phyloP scores from a whole-genome alignment of 2,888 invertebrate genomes.

The Hydrotaea diabolus region DNA sequence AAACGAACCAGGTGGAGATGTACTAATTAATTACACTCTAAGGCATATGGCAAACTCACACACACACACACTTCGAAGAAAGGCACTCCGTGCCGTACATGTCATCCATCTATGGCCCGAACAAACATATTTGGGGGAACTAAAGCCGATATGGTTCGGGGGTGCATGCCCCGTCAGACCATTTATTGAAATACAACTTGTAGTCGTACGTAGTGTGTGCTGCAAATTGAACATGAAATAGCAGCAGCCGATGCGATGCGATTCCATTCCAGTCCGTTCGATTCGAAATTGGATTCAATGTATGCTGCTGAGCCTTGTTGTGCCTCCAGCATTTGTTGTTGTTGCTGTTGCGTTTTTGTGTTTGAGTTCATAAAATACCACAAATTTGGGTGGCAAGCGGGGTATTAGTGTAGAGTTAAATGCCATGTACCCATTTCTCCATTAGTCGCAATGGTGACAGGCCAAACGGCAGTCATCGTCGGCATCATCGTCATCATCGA shows the following conservation, averaged over 20 bases:
- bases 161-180: not conserved
- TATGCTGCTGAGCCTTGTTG: not conserved
- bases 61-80: slow-evolving; percentile 37
- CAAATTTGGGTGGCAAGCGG: slow-evolving; percentile 5
- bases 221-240: slow-evolving; percentile 57
- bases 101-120: not conserved
- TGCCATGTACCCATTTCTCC: slow-evolving; percentile 26
- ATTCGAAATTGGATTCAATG: slow-evolving; percentile 12
- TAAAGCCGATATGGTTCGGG: not conserved
- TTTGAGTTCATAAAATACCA: slow-evolving; percentile 10
- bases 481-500: not conserved
- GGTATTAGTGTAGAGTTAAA: slow-evolving; percentile 8
- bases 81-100: not conserved
- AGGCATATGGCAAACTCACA: slow-evolving; percentile 54
- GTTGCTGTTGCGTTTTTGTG: not conserved
- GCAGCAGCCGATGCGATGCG: slow-evolving; percentile 28
- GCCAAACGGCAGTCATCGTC: slow-evolving; percentile 23
- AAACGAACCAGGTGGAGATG: slow-evolving; percentile 48
- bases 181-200: slow-evolving; percentile 19
- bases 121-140: not conserved
- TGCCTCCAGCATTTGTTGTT: slow-evolving; percentile 12
- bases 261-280: slow-evolving; percentile 30
- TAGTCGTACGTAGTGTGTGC: slow-evolving; percentile 34
- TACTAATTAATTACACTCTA: slow-evolving; percentile 65
- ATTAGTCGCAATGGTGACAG: not conserved